Evolutionary conservation across 2,888 invertebrate genomes (phyloP).

Genomic region (Xylota sylvarum): DNA sequence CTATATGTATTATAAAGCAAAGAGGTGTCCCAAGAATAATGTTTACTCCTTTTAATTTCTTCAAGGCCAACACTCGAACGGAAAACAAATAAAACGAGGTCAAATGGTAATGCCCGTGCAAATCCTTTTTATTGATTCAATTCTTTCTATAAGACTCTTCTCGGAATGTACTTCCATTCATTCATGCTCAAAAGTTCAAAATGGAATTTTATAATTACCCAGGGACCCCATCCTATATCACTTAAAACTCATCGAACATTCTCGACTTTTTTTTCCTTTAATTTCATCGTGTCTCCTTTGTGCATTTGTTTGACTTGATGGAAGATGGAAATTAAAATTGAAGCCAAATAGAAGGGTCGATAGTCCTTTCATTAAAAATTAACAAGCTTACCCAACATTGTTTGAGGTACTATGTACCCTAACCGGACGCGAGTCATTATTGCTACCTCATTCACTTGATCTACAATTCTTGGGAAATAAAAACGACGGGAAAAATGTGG

Average conservation of each 20-base stretch:
- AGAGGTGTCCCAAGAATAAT: too few species aligned
- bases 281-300: background rate
- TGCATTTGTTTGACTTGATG: background rate
- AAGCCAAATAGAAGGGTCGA: conserved; percentile 5
- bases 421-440: background rate
- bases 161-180: background rate
- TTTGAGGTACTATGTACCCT: background rate
- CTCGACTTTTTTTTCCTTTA: background rate
- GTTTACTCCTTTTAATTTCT: background rate
- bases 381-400: conserved; percentile 11
- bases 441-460: conserved; percentile 10
- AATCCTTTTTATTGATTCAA: conserved; percentile 3
- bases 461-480: conserved; percentile 20
- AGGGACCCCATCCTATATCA: background rate
- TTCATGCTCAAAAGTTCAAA: conserved; percentile 22
- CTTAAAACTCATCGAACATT: background rate
- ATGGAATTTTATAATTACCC: conserved; percentile 26
- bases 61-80: background rate
- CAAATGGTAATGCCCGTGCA: background rate
- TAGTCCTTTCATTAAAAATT: conserved; percentile 41
- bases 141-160: background rate
- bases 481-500: background rate
- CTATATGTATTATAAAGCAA: too few species aligned
- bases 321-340: background rate
- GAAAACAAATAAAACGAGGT: background rate